Evolutionary conservation across 2,113 vertebrate species (phyloP).

Genomic region (Hemichromis elongatus): DNA sequence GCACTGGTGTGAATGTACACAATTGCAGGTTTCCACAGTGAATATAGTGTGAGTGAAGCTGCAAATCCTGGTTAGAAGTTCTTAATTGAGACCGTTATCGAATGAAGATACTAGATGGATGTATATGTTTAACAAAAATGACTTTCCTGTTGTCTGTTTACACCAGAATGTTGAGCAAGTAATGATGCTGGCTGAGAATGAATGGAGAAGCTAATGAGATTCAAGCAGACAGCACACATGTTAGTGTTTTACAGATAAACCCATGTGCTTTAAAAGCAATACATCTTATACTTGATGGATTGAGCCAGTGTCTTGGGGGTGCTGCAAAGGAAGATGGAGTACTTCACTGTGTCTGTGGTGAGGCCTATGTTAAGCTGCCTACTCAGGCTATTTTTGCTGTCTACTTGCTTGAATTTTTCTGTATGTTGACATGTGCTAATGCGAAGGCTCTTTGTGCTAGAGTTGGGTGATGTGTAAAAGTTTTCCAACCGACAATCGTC

Average conservation of each 20-base stretch:
- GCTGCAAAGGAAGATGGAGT: slow-evolving; percentile 30
- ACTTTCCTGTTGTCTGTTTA: slow-evolving; percentile 53
- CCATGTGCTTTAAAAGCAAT: slow-evolving; percentile 60
- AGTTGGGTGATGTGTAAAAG: too few species aligned
- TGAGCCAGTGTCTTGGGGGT: slow-evolving; percentile 23
- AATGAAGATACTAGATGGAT: slow-evolving; percentile 5
- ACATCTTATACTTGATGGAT: slow-evolving; percentile 61
- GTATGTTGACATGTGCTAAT: not conserved
- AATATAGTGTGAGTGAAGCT: not conserved
- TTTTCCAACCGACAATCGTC: too few species aligned
- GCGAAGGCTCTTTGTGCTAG: not conserved
- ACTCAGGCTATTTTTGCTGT: not conserved
- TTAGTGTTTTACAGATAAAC: slow-evolving; percentile 62
- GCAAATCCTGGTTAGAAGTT: not conserved
- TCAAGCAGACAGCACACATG: slow-evolving; percentile 60
- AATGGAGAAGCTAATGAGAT: slow-evolving; percentile 63
- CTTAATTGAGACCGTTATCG: not conserved
- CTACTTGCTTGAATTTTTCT: not conserved
- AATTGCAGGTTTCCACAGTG: not conserved
- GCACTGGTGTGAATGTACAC: not conserved
- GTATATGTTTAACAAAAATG: not conserved
- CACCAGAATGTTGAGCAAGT: slow-evolving; percentile 35
- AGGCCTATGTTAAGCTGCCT: not conserved
- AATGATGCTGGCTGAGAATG: slow-evolving; percentile 51
- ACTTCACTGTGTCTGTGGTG: not conserved